Conservation (phyloP, 1,140 invertebrate genomes). For the Cherax quadricarinatus region DNA sequence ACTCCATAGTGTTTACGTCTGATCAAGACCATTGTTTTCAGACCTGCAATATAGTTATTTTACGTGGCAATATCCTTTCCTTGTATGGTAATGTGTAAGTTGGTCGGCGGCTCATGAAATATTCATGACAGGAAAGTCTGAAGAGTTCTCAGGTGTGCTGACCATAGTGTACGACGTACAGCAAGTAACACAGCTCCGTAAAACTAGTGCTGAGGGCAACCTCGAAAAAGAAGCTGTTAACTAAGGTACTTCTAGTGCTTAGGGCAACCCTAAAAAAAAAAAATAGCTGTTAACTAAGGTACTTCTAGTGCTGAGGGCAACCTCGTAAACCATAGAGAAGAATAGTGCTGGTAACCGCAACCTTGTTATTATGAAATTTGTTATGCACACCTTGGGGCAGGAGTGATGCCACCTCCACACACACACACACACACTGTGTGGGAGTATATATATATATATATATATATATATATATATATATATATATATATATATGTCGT, state of each 20-base stretch:
- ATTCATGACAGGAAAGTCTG: neutral
- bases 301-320: neutral
- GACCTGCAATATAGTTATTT: conserved; percentile 23
- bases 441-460: too few species aligned
- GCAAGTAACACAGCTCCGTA: conserved; percentile 1
- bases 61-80: neutral
- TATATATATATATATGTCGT: too few species aligned
- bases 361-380: conserved; percentile 63
- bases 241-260: conserved; percentile 19
- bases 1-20: too few species aligned
- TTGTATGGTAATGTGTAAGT: neutral
- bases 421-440: neutral
- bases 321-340: conserved; percentile 53
- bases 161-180: neutral
- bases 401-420: conserved; percentile 27
- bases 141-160: neutral
- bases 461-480: too few species aligned
- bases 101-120: neutral
- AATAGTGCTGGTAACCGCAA: conserved; percentile 46
- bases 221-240: too few species aligned
- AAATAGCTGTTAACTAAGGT: neutral
- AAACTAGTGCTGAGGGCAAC: conserved; percentile 11
- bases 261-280: too few species aligned
- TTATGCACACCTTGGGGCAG: conserved; percentile 51
- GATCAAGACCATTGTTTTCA: neutral